Percentiles rank a stretch among this genome's conserved stretches.
phyloP scores from a whole-genome alignment of 2,888 invertebrate genomes.

The Rhingia campestris region DNA sequence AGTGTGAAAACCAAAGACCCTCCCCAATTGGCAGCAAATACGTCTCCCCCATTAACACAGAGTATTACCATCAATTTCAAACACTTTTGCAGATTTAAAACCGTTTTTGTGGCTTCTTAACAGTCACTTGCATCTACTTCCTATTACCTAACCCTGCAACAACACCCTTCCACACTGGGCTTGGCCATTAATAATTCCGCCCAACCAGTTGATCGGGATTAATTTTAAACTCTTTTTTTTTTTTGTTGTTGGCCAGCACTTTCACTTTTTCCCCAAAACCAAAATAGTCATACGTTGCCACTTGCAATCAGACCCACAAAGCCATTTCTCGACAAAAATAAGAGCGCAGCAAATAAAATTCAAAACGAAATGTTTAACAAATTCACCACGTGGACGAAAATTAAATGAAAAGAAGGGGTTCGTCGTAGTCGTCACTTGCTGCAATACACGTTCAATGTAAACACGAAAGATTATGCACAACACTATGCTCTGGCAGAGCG shows the following conservation, averaged over 20 bases:
- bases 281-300: slow-evolving; percentile 2
- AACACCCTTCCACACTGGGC: slow-evolving; percentile 8
- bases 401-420: slow-evolving; percentile 60
- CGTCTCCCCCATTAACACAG: not conserved
- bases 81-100: not conserved
- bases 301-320: slow-evolving; percentile 4
- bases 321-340: not conserved
- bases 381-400: slow-evolving; percentile 79
- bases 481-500: not conserved
- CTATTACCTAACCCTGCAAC: slow-evolving; percentile 46
- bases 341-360: not conserved
- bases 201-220: slow-evolving; percentile 55
- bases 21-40: not conserved
- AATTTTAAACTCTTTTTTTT: not conserved
- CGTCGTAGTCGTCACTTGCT: too few species aligned
- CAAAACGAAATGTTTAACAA: slow-evolving; percentile 65
- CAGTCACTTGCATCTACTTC: slow-evolving; percentile 11
- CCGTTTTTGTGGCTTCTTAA: not conserved
- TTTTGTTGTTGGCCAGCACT: slow-evolving; percentile 39
- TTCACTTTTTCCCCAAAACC: slow-evolving; percentile 57
- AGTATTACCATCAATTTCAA: not conserved
- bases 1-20: not conserved
- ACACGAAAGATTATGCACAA: slow-evolving; percentile 26
- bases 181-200: slow-evolving; percentile 39
- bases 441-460: slow-evolving; percentile 21